Percentiles rank a stretch among this genome's conserved stretches.
phyloP scores from a whole-genome alignment of 2,113 vertebrate species.

The Picathartes gymnocephalus region DNA sequence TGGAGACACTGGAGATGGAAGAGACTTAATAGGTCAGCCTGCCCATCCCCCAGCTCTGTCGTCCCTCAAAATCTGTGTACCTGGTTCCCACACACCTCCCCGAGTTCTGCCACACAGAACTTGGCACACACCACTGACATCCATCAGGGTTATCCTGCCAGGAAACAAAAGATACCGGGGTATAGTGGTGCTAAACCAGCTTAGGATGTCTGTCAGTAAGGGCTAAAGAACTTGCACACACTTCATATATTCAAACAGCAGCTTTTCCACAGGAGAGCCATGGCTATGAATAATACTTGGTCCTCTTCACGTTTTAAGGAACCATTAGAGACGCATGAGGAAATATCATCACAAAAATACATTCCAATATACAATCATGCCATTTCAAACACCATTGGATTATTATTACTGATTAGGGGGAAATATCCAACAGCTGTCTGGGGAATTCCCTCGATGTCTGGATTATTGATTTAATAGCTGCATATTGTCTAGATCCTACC shows the following conservation, averaged over 20 bases:
- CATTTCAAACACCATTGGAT: slow-evolving; percentile 10
- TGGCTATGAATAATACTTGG: neutral
- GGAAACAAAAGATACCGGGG: neutral
- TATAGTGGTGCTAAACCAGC: neutral
- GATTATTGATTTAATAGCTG: slow-evolving; percentile 54
- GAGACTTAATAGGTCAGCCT: neutral
- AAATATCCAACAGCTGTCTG: slow-evolving; percentile 46
- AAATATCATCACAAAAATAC: neutral
- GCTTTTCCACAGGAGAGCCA: neutral
- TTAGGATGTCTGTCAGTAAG: neutral
- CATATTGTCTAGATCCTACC: neutral
- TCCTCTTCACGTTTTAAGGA: neutral
- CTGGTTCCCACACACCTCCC: neutral
- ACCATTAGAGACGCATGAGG: neutral
- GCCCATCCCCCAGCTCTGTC: neutral
- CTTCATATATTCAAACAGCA: neutral
- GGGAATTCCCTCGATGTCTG: neutral
- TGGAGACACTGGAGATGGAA: neutral
- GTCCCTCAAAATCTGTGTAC: neutral
- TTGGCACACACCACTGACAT: neutral
- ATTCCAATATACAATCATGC: neutral
- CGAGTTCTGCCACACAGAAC: neutral
- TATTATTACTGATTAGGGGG: slow-evolving; percentile 35
- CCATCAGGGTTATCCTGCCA: neutral
- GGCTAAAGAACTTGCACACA: neutral